phyloP scores from a whole-genome alignment of 2,797 vertebrate genomes.

The Huso huso region DNA sequence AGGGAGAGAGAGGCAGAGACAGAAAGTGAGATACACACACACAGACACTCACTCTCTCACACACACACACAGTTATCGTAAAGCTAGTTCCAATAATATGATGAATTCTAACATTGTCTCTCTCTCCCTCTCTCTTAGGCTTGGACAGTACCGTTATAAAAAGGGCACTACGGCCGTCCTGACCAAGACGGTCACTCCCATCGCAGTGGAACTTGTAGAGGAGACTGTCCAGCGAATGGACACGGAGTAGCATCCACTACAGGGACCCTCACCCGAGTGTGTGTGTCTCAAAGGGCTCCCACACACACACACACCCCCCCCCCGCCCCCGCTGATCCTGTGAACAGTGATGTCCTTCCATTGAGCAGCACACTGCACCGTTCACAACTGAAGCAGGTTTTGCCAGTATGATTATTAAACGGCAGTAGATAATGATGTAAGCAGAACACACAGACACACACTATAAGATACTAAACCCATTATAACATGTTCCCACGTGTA shows the following conservation, averaged over 20 bases:
- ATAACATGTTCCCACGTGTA: too few species aligned
- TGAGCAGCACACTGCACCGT: too few species aligned
- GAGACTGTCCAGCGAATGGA: constrained; percentile 68
- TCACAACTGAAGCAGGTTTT: too few species aligned
- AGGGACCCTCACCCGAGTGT: too few species aligned
- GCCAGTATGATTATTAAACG: too few species aligned
- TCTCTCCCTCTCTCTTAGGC: constrained; percentile 34
- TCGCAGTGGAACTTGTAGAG: constrained; percentile 60
- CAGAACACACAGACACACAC: too few species aligned
- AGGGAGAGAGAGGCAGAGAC: neutral
- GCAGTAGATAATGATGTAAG: too few species aligned
- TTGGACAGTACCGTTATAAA: constrained; percentile 52
- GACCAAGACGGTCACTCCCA: constrained; percentile 48
- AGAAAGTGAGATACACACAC: neutral
- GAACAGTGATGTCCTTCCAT: too few species aligned
- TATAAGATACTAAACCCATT: too few species aligned
- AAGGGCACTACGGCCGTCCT: constrained; percentile 66
- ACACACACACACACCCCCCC: too few species aligned
- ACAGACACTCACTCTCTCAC: neutral
- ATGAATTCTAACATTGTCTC: neutral
- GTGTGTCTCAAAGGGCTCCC: too few species aligned
- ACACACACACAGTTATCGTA: neutral
- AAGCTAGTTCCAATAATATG: neutral
- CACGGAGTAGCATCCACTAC: constrained; percentile 40
- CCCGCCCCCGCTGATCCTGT: too few species aligned